Base-by-base conservation (phyloP, 1,140 invertebrate species). In the Apis mellifera region DNA sequence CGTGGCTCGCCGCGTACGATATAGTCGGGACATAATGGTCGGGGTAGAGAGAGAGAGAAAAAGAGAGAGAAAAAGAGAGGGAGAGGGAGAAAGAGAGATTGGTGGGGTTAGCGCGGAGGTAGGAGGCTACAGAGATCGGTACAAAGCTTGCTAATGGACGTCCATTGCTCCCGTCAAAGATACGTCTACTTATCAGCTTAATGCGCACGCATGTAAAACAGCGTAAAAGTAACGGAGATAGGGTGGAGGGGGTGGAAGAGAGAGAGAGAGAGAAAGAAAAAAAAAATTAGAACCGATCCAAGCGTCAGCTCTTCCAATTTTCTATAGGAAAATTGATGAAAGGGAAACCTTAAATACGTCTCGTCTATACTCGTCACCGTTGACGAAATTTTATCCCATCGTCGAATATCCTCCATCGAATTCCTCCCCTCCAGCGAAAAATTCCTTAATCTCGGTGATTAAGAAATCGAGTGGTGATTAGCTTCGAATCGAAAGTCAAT, bases 101-200 rank as follows among this genome's bases (percentile, higher is more conserved):
- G 70, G 57, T 59, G 76, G 62, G 76, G 82, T 57, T 62, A n/a
- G 55, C 13, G 64, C 62, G 60, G 82, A 62, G 81, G 82, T 66
- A 79, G 84, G 76, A 69, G 82, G 83, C 32, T 70, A 84, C 76
- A 76, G 79, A 73, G 85, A 89, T 85, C 84, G 82, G 80, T 78
- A 76, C 68, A 86, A 85, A 84, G 86, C 78, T 88, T 85, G 83
- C 86, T 88, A 88, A 88, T 88, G 86, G 86, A 88, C 86, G 86
- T 87, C 83, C 86, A 88, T 88, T 88, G 86, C 86, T 87, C 86
- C 76, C 86, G 86, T 88, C 86, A 88, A 87, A 88, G 86, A 87
- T 88, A 88, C 86, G 86, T 88, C 86, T 88, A 87, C 86, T 88
- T 88, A 88, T 87, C 86, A 87, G 86, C 86, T 88, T 88, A 88